Evolutionary conservation across 2,113 vertebrate species (phyloP).

Genomic region (Cygnus buccinator): DNA sequence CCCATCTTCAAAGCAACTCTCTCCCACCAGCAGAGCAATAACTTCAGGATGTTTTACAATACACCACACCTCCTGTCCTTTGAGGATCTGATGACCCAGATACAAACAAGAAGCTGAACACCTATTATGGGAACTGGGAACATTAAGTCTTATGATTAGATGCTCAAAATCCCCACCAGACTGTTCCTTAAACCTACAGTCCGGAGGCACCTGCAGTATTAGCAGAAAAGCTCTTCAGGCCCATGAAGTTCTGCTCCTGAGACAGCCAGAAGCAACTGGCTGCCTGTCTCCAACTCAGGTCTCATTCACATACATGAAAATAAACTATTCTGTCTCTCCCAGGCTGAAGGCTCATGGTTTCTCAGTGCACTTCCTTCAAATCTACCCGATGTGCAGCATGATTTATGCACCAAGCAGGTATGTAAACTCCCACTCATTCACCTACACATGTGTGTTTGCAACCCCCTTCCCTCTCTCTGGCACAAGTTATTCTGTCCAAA

Average conservation of each 20-base stretch:
- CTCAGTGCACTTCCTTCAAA: not conserved
- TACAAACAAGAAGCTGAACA: not conserved
- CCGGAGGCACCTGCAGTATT: not conserved
- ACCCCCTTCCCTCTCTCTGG: not conserved
- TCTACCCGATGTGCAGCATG: not conserved
- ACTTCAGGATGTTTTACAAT: not conserved
- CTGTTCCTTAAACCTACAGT: not conserved
- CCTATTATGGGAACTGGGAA: not conserved
- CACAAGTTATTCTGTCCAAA: not conserved
- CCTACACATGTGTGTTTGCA: rapidly evolving
- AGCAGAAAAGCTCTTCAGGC: not conserved
- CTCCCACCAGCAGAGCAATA: not conserved
- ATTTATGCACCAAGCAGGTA: not conserved
- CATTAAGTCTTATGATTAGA: not conserved
- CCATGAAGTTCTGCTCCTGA: not conserved
- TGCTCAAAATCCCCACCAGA: not conserved
- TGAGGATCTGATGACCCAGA: not conserved
- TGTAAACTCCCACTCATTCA: rapidly evolving
- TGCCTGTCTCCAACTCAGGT: not conserved
- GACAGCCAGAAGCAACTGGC: not conserved
- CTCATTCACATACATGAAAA: not conserved
- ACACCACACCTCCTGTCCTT: not conserved
- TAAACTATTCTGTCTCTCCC: not conserved
- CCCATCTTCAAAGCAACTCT: not conserved
- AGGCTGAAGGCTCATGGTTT: not conserved